These are phyloP conservation scores for Neomorphus geoffroyi DNA, from an alignment of 2,797 vertebrate species.

Conservation along the genomic window DNA sequence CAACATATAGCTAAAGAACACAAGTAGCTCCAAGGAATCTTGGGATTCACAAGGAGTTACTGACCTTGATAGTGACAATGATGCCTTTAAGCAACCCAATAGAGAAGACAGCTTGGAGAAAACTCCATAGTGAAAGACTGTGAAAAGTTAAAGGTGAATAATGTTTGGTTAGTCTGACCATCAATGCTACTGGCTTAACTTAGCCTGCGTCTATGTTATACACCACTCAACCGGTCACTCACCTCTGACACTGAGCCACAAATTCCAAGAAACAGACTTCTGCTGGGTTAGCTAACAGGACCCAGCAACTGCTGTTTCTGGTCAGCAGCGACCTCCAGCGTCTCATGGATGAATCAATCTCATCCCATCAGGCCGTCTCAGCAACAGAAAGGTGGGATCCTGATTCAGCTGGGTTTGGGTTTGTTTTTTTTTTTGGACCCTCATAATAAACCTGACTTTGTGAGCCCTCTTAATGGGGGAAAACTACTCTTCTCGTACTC, in stretches of 20 bases:
- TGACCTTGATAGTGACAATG: not conserved
- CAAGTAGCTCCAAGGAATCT: not conserved
- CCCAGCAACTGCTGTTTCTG: not conserved
- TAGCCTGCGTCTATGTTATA: fast-evolving
- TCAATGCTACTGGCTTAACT: not conserved
- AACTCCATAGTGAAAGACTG: not conserved
- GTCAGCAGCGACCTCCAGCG: slow-evolving; percentile 41
- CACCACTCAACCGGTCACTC: not conserved
- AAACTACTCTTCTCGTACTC: too few species aligned
- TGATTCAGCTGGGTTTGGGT: not conserved
- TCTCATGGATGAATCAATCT: not conserved
- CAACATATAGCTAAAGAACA: not conserved
- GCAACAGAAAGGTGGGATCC: not conserved
- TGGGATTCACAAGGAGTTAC: not conserved
- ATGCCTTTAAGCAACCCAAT: not conserved
- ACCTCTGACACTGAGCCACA: not conserved
- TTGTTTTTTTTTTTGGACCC: not conserved
- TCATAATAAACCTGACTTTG: not conserved
- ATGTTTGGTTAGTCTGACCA: not conserved
- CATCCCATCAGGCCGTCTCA: not conserved
- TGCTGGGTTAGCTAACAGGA: fast-evolving
- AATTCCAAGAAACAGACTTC: not conserved
- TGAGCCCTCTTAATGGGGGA: not conserved
- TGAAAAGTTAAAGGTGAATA: not conserved
- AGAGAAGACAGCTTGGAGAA: not conserved